Evolutionary conservation across 2,888 invertebrate species (phyloP).

Genomic region (Branchipolynoe longqiensis): DNA sequence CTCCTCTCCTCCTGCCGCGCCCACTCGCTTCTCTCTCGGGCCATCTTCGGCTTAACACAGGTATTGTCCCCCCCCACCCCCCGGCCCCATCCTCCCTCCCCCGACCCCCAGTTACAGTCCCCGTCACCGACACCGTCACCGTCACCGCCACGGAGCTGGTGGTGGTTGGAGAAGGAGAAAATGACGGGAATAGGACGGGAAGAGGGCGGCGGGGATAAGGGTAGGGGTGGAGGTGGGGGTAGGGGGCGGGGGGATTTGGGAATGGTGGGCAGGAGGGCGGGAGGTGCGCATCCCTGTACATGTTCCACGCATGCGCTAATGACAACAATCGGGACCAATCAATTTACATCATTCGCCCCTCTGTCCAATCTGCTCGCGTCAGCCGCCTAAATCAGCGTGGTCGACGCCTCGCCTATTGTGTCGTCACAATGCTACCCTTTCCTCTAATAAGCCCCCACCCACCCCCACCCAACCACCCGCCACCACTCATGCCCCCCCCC

Average conservation of each 20-base stretch:
- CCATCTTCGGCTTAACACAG: too few relatives aligned
- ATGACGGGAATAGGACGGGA: too few relatives aligned
- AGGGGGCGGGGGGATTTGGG: too few relatives aligned
- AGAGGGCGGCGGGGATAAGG: too few relatives aligned
- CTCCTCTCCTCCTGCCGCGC: not conserved
- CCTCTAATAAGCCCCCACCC: too few relatives aligned
- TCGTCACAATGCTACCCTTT: not conserved
- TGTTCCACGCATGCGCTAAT: conserved; percentile 2
- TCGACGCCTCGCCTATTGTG: not conserved
- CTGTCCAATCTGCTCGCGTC: not conserved
- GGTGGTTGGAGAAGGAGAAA: too few relatives aligned
- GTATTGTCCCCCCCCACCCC: not conserved
- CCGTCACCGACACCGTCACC: not conserved
- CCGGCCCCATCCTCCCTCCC: not conserved
- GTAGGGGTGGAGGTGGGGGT: too few relatives aligned
- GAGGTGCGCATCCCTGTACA: not conserved
- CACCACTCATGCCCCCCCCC: too few relatives aligned
- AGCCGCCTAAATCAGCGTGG: not conserved
- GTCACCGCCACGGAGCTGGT: not conserved
- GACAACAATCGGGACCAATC: conserved; percentile 9
- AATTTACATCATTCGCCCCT: not conserved
- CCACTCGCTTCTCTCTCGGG: not conserved
- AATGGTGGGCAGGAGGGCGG: too few relatives aligned
- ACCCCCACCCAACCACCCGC: too few relatives aligned
- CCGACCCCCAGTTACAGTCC: not conserved